A percentile compares a stretch with the other conserved stretches of the same genome.
Conservation (phyloP, 1,140 invertebrate genomes). For the Drosophila punjabiensis region DNA sequence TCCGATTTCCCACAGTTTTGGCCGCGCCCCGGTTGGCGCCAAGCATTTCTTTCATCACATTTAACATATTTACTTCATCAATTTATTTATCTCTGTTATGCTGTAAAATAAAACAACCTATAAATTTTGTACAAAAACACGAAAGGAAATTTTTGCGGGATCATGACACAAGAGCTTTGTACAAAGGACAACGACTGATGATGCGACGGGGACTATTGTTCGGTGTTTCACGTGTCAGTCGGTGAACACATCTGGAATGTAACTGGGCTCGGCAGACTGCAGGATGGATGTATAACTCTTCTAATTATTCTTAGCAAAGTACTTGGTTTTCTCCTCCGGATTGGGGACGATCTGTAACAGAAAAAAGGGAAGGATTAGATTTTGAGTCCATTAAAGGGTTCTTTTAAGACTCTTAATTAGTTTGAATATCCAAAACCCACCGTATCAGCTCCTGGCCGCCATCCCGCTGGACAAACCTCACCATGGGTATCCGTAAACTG, state of each 20-base stretch:
- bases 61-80: conserved; percentile 53
- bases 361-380: background rate
- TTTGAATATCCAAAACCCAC: conserved; percentile 81
- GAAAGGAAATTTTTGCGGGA: conserved; percentile 9
- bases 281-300: conserved; percentile 1
- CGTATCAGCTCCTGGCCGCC: conserved; percentile 96
- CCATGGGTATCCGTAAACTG: conserved; percentile 96
- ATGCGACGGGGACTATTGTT: conserved; percentile 36
- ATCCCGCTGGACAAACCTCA: conserved; percentile 97
- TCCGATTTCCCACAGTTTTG: background rate
- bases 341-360: conserved; percentile 90
- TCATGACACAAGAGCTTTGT: conserved; percentile 34
- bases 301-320: conserved; percentile 88
- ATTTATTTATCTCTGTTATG: conserved; percentile 57
- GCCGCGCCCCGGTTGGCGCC: conserved; percentile 2
- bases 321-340: conserved; percentile 90
- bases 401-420: background rate
- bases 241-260: conserved; percentile 45
- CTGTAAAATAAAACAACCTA: conserved; percentile 69
- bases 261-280: conserved; percentile 29
- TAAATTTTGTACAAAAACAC: conserved; percentile 71
- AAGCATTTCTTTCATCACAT: conserved; percentile 44
- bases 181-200: conserved; percentile 35
- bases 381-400: background rate
- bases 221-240: conserved; percentile 38